phyloP scores from a whole-genome alignment of 2,113 vertebrate species.

The Vulpes vulpes region DNA sequence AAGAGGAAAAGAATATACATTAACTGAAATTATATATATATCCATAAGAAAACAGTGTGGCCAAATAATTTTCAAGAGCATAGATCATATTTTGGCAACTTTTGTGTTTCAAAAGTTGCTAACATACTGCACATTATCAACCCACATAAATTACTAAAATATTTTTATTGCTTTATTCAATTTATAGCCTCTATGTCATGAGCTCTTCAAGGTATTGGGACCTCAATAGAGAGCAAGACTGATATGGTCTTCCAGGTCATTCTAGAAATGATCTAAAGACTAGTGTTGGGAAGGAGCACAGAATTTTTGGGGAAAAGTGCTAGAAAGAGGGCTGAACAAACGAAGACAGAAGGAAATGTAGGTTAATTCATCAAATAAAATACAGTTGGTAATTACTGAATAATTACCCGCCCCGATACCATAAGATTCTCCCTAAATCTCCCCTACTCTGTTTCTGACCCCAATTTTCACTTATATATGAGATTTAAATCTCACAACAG shows the following conservation, averaged over 20 bases:
- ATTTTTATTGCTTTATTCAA: neutral
- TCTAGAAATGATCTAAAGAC: neutral
- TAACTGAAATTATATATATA: neutral
- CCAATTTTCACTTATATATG: neutral
- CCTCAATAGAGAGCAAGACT: neutral
- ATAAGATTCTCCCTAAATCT: conserved; percentile 6
- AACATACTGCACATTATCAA: neutral
- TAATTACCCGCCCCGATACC: neutral
- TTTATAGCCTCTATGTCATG: neutral
- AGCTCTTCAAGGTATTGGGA: neutral
- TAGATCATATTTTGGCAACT: neutral
- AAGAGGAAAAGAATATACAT: neutral
- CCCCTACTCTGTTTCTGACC: neutral
- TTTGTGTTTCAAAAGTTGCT: neutral
- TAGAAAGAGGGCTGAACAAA: neutral
- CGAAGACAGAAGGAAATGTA: neutral
- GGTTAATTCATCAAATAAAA: conserved; percentile 27
- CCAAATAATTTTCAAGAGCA: neutral
- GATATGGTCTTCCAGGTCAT: neutral
- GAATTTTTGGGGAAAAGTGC: neutral
- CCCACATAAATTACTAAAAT: neutral
- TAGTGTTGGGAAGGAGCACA: neutral
- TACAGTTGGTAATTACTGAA: conserved; percentile 17
- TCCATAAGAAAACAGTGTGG: neutral
- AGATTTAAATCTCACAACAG: neutral